Base-by-base conservation (phyloP, 2,113 vertebrate genomes). In the Hemichromis elongatus region DNA sequence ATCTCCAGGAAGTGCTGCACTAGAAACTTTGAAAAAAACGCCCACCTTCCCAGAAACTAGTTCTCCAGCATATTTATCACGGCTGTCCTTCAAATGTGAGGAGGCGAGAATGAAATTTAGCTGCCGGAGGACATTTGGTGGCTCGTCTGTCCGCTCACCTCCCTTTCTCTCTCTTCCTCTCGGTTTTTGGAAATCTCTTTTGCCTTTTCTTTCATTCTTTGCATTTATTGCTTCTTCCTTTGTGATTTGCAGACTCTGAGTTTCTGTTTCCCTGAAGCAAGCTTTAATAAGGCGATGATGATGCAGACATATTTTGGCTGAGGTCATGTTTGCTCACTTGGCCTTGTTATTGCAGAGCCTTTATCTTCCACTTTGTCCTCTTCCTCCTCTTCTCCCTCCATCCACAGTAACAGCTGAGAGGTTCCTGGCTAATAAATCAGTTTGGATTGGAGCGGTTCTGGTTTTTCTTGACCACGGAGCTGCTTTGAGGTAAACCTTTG, bases 341-440 rank as follows among this genome's bases (percentile, higher is more conserved):
- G 83, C 86, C 86, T 91, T 77, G 81, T 88, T 88, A 88, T 53
- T 84, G 35, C 70, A 30, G 3, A 87, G 73, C 68, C 87, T 86
- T 82, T 59, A 30, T 70, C 85, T 14, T 80, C 70, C 10, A 57
- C 82, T 30, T 52, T 61, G 54, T 75, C 73, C 33, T 85, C 57
- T 0, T 63, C 61, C 3, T 40, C 40, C 14, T 55, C 59, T 6
- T 13, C 24, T 26, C 4, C 26, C n/a, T 53, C 45, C 75, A 59
- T 66, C 59, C n/a, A 53, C 84, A 61, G 33, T 47, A 35, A 66
- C 52, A 6, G 19, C 12, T 12, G 12, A 45, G 66, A 45, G 40
- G 1, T 45, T 70, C 40, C 24, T 35, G 3, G 13, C 11, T 88
- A 53, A 88, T 81, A n/a, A 80, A 54, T 59, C 2, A 6, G 24